These are phyloP conservation scores for Tauraco hartlaubi DNA, from an alignment of 2,797 vertebrate species.

Conservation along the genomic window DNA sequence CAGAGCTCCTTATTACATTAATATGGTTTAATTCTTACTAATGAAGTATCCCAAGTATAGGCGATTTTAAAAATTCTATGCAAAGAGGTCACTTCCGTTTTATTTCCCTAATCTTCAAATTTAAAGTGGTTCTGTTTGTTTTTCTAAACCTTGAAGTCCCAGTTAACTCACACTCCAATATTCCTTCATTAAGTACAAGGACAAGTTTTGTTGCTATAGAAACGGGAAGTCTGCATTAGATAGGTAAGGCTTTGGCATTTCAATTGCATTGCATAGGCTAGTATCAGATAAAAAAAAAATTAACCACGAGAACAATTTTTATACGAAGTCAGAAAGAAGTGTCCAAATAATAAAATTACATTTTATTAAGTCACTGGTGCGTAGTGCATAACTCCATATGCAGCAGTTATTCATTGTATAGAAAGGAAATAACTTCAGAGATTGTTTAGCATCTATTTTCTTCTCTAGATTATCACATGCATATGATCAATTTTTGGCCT, in stretches of 20 bases:
- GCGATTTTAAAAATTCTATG: not conserved
- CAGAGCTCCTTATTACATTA: not conserved
- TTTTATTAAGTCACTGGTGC: not conserved
- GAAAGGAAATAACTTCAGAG: not conserved
- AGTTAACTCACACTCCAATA: not conserved
- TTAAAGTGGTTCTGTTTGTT: conserved; percentile 4
- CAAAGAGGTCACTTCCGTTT: not conserved
- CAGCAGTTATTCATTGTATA: not conserved
- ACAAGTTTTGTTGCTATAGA: conserved; percentile 39
- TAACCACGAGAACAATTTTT: not conserved
- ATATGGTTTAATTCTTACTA: conserved; percentile 8
- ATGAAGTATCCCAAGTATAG: not conserved
- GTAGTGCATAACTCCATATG: not conserved
- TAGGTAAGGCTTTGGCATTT: not conserved
- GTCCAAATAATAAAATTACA: not conserved
- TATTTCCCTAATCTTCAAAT: conserved; percentile 15
- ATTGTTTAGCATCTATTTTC: not conserved
- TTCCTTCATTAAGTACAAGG: conserved; percentile 18
- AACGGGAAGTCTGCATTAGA: not conserved
- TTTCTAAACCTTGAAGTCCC: conserved; percentile 15
- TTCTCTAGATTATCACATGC: not conserved
- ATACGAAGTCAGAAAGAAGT: not conserved
- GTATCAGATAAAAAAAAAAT: not conserved
- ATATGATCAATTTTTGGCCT: not conserved
- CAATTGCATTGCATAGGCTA: not conserved